These are phyloP conservation scores for Stomatorhinus walkeri DNA, from an alignment of 2,797 vertebrate species.

Conservation along the genomic window DNA sequence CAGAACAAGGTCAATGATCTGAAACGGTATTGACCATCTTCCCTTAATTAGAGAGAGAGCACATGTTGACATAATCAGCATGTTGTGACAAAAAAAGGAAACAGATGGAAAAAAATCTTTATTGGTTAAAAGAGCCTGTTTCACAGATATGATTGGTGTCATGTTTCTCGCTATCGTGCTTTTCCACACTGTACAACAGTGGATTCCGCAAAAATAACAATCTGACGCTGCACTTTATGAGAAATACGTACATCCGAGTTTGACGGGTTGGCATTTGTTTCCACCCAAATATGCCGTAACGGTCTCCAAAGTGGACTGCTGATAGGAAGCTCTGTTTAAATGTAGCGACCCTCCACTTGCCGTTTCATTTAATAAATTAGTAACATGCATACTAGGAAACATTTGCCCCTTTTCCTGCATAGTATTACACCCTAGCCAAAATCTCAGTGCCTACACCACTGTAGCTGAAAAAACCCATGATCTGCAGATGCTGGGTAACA, in stretches of 20 bases:
- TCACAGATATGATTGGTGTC: conserved; percentile 74
- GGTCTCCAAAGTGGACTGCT: conserved; percentile 34
- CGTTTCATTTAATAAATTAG: conserved; percentile 92
- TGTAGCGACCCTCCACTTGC: conserved; percentile 45
- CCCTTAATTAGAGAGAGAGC: background rate
- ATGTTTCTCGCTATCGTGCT: conserved; percentile 70
- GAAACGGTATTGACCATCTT: background rate
- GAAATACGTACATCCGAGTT: conserved; percentile 54
- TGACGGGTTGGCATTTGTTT: conserved; percentile 39
- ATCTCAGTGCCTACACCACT: conserved; percentile 88
- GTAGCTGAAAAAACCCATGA: conserved; percentile 71
- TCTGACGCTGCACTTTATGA: conserved; percentile 58
- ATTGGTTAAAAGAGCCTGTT: conserved; percentile 85
- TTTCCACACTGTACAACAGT: conserved; percentile 76
- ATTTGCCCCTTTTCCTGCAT: conserved; percentile 62
- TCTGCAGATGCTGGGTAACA: conserved; percentile 57
- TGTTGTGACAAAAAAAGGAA: conserved; percentile 12
- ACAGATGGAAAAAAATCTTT: conserved; percentile 82
- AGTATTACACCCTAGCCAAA: conserved; percentile 72
- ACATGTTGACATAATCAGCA: background rate
- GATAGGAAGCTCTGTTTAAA: conserved; percentile 36
- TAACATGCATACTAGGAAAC: conserved; percentile 73
- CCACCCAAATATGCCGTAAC: conserved; percentile 33
- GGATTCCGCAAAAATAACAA: conserved; percentile 76
- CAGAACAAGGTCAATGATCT: conserved; percentile 4